A percentile compares a stretch with the other conserved stretches of the same genome.
These are phyloP conservation scores for Plumapathes pennacea DNA, from an alignment of 92 coral and sea anemone genomes.

Conservation along the genomic window DNA sequence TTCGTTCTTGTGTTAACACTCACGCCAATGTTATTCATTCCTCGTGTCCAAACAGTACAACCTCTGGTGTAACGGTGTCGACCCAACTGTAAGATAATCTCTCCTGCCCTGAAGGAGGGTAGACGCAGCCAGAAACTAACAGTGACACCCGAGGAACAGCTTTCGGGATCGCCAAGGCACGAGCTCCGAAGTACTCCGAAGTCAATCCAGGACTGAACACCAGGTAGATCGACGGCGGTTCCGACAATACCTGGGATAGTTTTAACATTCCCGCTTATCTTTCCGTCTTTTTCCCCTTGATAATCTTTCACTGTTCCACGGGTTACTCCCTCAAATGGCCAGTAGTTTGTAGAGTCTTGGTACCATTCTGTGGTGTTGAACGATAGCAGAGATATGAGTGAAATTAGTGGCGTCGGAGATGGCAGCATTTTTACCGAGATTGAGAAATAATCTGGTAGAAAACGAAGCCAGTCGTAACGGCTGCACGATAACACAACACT, in stretches of 20 bases:
- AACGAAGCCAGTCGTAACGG: too few species aligned
- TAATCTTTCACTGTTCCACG: conserved; percentile 45
- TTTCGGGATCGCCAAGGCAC: conserved; percentile 72
- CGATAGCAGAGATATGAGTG: conserved; percentile 58
- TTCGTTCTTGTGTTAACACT: conserved; percentile 54
- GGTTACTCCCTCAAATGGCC: conserved; percentile 79
- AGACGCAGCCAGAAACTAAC: conserved; percentile 86
- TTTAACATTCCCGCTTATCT: conserved; percentile 51
- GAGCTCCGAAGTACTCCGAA: conserved; percentile 65
- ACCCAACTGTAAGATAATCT: conserved; percentile 82
- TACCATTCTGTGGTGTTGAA: conserved; percentile 78
- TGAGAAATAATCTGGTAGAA: too few species aligned
- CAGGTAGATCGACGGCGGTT: conserved; percentile 67
- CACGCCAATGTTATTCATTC: conserved; percentile 43
- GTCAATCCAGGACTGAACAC: conserved; percentile 53
- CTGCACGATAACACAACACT: too few species aligned
- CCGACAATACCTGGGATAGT: conserved; percentile 80
- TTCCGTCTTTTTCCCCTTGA: conserved; percentile 58
- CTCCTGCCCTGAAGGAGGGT: conserved; percentile 58
- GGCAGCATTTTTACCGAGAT: too few species aligned
- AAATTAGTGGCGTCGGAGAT: conserved; percentile 33
- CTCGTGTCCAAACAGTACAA: conserved; percentile 77
- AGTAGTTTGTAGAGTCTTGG: conserved; percentile 63
- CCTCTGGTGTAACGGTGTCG: conserved; percentile 77
- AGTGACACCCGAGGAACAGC: conserved; percentile 69